Evolutionary conservation across 2,113 vertebrate genomes (phyloP), one percentile per base, ranked within the genome.

Genomic region (Cnemophilus loriae): DNA sequence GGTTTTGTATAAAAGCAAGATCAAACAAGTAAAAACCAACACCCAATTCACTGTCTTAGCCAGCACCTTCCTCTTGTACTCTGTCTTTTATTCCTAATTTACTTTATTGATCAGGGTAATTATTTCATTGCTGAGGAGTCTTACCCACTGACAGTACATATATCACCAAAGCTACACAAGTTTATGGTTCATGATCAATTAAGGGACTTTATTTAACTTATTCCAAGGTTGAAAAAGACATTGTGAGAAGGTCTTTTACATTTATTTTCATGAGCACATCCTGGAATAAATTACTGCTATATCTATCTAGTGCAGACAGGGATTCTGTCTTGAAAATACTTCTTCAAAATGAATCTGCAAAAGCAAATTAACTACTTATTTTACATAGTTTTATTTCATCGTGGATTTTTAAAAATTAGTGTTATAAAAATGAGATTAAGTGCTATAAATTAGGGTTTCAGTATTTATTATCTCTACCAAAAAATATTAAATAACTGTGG

Each of bases 191-290:
- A 79, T 49, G 10, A 90, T 73, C 60, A 95, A 42, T 35, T 56
- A 71, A 92, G 67, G 61, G 61, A 56, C 61, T 96, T 97, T 75
- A 92, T 95, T 95, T 96, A 94, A 93, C 91, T 96, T 97, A 88
- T 84, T 96, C 59, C 68, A 95, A 97, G 85, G 91, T 95, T 95
- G 90, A 97, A 96, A 92, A 87, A 92, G 90, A 70, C 46, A 79
- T 86, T 95, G 24, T 84, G 64, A 94, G 81, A 88, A 90, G 77
- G 84, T 59, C 79, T 95, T 96, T 92, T 95, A 90, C 89, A 95
- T 97, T 92, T 97, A 93, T 96, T 98, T 97, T 90, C 76, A 94
- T 88, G 86, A 98, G 94, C 55, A 69, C 84, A 63, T 83, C 65
- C 70, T 71, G 16, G 52, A 97, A 96, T 96, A 97, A 96, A 97